A percentile compares a stretch with the other conserved stretches of the same genome.
Evolutionary conservation across 2,113 vertebrate species (phyloP).

Genomic region (Colius striatus): DNA sequence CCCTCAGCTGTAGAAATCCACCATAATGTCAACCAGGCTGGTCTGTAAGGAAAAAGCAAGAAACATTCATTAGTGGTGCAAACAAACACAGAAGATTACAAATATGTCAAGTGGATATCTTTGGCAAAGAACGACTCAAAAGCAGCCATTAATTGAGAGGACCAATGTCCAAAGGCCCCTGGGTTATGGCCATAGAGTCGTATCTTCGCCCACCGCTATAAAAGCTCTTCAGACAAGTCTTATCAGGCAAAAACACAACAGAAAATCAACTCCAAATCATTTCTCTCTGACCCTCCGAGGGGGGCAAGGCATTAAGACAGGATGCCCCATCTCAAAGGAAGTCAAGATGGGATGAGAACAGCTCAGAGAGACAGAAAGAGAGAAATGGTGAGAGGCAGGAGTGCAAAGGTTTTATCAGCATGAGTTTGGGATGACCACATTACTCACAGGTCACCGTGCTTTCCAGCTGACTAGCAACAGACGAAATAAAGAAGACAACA

Average conservation of each 20-base stretch:
- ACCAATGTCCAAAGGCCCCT: background rate
- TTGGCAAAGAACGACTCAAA: background rate
- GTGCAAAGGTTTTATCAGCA: slow-evolving; percentile 58
- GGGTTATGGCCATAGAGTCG: background rate
- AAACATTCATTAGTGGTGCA: background rate
- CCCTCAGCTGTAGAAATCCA: background rate
- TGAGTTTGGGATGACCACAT: slow-evolving; percentile 48
- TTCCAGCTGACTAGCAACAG: slow-evolving; percentile 55
- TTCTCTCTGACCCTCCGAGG: background rate
- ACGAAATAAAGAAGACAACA: slow-evolving; percentile 41
- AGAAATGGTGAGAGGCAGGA: slow-evolving; percentile 1
- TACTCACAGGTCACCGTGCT: slow-evolving; percentile 52
- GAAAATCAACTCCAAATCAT: background rate
- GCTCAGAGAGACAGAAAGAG: background rate
- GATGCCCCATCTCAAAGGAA: slow-evolving; percentile 46
- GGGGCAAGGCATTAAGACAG: background rate
- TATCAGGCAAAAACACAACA: background rate
- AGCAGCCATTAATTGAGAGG: background rate
- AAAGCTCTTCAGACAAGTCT: background rate
- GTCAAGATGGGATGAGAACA: slow-evolving; percentile 59
- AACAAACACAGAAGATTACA: background rate
- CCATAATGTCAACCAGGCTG: background rate
- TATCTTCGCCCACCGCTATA: background rate
- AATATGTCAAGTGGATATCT: background rate
- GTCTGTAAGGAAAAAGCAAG: background rate